Evolutionary conservation across 2,888 invertebrate species (phyloP).

Genomic region (Phanerotoma sp.): DNA sequence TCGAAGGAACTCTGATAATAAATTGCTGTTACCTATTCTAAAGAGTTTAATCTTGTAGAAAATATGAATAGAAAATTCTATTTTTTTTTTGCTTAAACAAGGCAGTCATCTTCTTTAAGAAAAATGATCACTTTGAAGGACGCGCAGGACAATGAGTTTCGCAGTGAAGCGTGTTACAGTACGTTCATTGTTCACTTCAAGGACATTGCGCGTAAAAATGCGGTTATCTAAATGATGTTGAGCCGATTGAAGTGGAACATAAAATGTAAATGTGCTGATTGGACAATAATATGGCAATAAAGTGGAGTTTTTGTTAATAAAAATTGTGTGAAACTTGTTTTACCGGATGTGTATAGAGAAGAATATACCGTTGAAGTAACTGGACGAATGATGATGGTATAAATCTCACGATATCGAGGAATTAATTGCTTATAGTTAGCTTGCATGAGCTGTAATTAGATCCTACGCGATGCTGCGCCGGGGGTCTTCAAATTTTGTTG

Average conservation of each 20-base stretch:
- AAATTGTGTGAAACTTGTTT: neutral
- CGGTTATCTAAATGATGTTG: neutral
- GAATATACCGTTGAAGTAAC: constrained; percentile 2
- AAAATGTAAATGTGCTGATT: neutral
- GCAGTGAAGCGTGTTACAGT: constrained; percentile 16
- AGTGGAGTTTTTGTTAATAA: neutral
- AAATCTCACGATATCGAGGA: constrained; percentile 40
- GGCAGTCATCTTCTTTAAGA: too few relatives aligned
- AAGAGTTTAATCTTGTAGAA: too few relatives aligned
- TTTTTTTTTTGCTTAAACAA: too few relatives aligned
- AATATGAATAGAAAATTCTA: too few relatives aligned
- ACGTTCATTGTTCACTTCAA: constrained; percentile 17
- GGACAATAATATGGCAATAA: neutral
- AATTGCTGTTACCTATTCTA: too few relatives aligned
- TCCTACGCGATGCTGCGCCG: constrained; percentile 32
- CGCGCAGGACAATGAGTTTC: constrained; percentile 17
- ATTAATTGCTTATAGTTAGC: constrained; percentile 39
- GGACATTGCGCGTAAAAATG: neutral
- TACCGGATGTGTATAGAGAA: constrained; percentile 5
- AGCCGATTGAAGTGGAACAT: too few relatives aligned
- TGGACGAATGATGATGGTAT: constrained; percentile 22
- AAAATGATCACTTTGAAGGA: neutral
- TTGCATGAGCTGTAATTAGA: constrained; percentile 46
- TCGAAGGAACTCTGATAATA: neutral
- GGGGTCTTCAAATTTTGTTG: constrained; percentile 17